phyloP scores from a whole-genome alignment of 2,797 vertebrate genomes.

The Peromyscus melanophrys region DNA sequence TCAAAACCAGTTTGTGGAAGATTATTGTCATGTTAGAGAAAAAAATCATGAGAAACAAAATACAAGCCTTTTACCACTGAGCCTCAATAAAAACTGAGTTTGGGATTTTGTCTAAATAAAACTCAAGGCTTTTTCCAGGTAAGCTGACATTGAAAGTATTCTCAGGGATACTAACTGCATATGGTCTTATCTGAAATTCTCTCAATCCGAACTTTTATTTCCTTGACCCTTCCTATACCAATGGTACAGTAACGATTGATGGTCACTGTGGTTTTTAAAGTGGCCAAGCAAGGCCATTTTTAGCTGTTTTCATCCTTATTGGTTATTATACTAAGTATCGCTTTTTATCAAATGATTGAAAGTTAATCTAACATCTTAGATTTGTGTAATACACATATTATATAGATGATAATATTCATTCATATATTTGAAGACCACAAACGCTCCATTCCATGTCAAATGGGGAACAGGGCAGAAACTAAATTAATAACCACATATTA shows the following conservation, averaged over 20 bases:
- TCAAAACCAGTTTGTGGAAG: neutral
- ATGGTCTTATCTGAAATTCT: conserved; percentile 30
- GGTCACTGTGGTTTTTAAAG: neutral
- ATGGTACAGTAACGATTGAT: neutral
- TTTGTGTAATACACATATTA: neutral
- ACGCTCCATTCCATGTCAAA: neutral
- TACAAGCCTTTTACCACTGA: neutral
- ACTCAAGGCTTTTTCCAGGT: conserved; percentile 10
- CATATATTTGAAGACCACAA: conserved; percentile 7
- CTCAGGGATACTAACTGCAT: neutral
- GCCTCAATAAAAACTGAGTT: neutral
- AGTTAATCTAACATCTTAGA: conserved; percentile 41
- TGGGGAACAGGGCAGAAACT: neutral
- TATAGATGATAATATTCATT: neutral
- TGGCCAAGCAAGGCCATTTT: neutral
- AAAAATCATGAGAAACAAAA: conserved; percentile 9
- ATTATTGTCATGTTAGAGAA: conserved; percentile 1
- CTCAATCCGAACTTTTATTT: neutral
- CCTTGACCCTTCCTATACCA: neutral
- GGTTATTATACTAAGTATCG: neutral
- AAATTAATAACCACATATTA: conserved; percentile 15
- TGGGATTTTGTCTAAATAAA: conserved; percentile 31
- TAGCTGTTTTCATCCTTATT: neutral
- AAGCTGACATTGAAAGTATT: neutral
- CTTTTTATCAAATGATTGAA: neutral